These are phyloP conservation scores for Drosophila pullipes DNA, from an alignment of 2,888 invertebrate genomes.

Conservation along the genomic window DNA sequence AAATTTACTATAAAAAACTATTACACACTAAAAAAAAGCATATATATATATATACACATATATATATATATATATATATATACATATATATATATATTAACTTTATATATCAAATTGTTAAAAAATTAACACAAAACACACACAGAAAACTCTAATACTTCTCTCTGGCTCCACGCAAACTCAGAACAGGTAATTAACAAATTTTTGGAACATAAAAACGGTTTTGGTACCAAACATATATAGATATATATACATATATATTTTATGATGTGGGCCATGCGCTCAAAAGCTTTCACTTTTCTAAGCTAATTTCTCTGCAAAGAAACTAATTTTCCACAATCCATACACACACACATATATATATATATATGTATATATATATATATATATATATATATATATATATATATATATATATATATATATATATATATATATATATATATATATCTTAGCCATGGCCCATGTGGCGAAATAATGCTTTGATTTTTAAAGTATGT, in stretches of 20 bases:
- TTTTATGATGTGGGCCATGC: conserved; percentile 50
- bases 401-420: background rate
- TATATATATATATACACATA: conserved; percentile 24
- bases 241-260: conserved; percentile 9
- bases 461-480: conserved; percentile 49
- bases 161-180: conserved; percentile 65
- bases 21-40: conserved; percentile 39
- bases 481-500: conserved; percentile 62
- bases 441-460: conserved; percentile 36
- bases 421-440: conserved; percentile 6
- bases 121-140: conserved; percentile 39
- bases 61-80: conserved; percentile 34
- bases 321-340: conserved; percentile 24
- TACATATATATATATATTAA: conserved; percentile 48
- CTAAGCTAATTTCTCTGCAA: conserved; percentile 33
- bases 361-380: background rate
- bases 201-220: conserved; percentile 40
- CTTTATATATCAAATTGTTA: conserved; percentile 79
- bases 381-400: conserved; percentile 5
- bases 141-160: conserved; percentile 40
- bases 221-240: conserved; percentile 58
- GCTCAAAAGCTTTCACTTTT: conserved; percentile 34
- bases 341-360: background rate
- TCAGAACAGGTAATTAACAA: conserved; percentile 52
- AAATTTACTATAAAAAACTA: conserved; percentile 69